Conservation (phyloP, 2,113 vertebrate species). For the Urocynchramus pylzowi region DNA sequence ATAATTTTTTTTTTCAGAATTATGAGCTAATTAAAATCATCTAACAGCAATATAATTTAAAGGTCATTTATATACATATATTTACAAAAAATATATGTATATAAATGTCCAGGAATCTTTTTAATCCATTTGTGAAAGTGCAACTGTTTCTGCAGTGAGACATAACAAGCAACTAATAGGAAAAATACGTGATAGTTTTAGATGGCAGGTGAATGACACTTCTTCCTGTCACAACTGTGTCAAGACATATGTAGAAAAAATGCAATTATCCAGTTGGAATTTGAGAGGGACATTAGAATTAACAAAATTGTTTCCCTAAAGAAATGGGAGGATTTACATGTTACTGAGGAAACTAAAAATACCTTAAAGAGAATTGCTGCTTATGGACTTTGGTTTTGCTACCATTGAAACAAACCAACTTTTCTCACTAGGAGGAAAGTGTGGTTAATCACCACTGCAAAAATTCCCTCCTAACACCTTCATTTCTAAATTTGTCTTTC, state of each 20-base stretch:
- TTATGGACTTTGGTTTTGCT: not conserved
- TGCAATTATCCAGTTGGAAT: not conserved
- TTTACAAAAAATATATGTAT: not conserved
- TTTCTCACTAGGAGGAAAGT: not conserved
- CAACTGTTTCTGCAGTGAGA: not conserved
- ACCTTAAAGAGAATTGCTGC: not conserved
- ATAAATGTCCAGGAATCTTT: not conserved
- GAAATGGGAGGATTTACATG: not conserved
- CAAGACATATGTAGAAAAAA: not conserved
- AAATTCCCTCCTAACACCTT: not conserved
- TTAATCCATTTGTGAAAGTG: not conserved
- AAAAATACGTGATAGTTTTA: not conserved
- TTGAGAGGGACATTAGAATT: not conserved
- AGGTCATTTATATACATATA: not conserved
- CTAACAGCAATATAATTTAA: not conserved
- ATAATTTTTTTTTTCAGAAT: not conserved
- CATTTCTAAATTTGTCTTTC: not conserved
- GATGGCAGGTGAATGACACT: not conserved
- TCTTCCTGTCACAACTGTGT: not conserved
- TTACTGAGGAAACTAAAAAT: not conserved
- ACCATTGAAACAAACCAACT: not conserved
- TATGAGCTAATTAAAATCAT: not conserved
- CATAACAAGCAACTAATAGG: not conserved
- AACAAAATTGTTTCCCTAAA: not conserved
- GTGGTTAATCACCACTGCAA: not conserved